phyloP scores from a whole-genome alignment of 2,888 invertebrate species.

The Aradus depressus region DNA sequence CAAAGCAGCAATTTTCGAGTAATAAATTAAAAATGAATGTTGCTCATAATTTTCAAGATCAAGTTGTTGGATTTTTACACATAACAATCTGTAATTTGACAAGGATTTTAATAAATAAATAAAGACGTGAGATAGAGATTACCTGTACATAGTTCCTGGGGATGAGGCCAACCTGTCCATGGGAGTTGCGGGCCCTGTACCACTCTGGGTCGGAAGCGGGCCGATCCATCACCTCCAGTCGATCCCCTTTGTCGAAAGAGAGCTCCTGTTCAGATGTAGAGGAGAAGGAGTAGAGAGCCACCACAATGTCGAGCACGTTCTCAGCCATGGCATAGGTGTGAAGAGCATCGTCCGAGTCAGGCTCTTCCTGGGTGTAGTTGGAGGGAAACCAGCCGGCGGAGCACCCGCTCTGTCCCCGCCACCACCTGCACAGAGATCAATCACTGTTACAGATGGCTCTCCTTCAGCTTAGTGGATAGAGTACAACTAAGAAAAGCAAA shows the following conservation, averaged over 20 bases:
- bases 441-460: too few relatives aligned
- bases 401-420: constrained; percentile 78
- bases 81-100: too few relatives aligned
- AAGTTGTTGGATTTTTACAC: too few relatives aligned
- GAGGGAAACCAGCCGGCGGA: constrained; percentile 91
- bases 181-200: constrained; percentile 89
- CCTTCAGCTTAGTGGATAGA: too few relatives aligned
- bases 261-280: constrained; percentile 92
- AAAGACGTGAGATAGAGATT: constrained; percentile 15
- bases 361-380: constrained; percentile 86
- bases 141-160: constrained; percentile 81
- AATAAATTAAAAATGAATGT: too few relatives aligned
- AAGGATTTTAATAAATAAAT: too few relatives aligned
- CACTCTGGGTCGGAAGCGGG: constrained; percentile 97
- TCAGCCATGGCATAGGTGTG: constrained; percentile 92
- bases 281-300: constrained; percentile 86
- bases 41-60: too few relatives aligned
- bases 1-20: too few relatives aligned
- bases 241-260: constrained; percentile 93
- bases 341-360: constrained; percentile 73
- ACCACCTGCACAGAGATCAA: constrained; percentile 80
- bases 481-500: too few relatives aligned
- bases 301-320: constrained; percentile 89
- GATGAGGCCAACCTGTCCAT: constrained; percentile 87
- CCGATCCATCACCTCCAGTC: constrained; percentile 89